Conservation (phyloP, 2,113 vertebrate species). For the Elgaria multicarinata region DNA sequence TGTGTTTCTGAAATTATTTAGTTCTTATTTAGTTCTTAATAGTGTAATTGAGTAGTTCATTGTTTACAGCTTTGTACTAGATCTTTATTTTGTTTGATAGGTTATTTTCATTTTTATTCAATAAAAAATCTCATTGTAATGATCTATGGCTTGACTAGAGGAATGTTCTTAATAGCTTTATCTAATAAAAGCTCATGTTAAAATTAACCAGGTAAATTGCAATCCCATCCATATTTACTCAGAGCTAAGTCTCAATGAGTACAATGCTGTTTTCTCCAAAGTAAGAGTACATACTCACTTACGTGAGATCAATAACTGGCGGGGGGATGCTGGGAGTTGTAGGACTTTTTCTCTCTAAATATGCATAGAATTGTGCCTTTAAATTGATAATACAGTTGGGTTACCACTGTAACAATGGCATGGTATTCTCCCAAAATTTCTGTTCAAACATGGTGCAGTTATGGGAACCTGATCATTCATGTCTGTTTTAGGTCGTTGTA, state of each 20-base stretch:
- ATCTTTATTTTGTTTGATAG: background rate
- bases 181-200: background rate
- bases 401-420: background rate
- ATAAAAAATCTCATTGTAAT: background rate
- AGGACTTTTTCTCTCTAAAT: background rate
- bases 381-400: background rate
- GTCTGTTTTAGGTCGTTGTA: background rate
- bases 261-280: background rate
- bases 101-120: background rate
- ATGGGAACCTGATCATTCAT: background rate
- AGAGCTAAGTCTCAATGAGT: background rate
- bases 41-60: background rate
- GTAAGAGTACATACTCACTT: background rate
- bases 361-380: background rate
- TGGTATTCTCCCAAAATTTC: background rate
- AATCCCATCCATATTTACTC: background rate
- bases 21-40: background rate
- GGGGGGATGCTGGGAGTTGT: no score
- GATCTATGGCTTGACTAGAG: background rate
- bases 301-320: background rate
- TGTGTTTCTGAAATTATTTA: background rate
- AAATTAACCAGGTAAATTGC: background rate
- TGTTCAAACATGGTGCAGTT: background rate
- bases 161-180: background rate
- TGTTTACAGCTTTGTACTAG: background rate